Conservation (phyloP, 2,888 invertebrate genomes). For the Heliconius sara region DNA sequence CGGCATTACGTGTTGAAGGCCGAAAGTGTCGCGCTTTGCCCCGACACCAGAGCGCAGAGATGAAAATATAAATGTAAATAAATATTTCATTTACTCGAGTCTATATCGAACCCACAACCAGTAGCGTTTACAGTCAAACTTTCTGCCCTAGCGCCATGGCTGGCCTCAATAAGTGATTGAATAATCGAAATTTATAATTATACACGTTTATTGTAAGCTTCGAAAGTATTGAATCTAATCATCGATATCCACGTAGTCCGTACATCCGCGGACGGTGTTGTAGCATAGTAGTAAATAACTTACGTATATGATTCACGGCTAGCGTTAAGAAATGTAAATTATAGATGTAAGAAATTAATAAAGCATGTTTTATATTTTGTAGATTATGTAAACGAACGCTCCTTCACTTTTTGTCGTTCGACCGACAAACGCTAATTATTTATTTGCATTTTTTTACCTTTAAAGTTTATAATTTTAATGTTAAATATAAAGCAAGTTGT, state of each 20-base stretch:
- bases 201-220: conserved; percentile 20
- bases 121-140: too few species aligned
- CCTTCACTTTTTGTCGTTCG: conserved; percentile 60
- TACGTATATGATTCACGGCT: conserved; percentile 72
- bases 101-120: too few species aligned
- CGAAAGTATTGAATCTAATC: conserved; percentile 32
- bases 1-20: too few species aligned
- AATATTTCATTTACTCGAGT: too few species aligned
- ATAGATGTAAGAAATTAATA: conserved; percentile 75
- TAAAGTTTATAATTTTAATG: conserved; percentile 79
- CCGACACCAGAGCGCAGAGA: too few species aligned
- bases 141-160: too few species aligned
- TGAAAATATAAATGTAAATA: too few species aligned
- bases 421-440: conserved; percentile 79
- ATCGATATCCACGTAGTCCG: conserved; percentile 39
- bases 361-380: conserved; percentile 83
- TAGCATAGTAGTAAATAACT: conserved; percentile 68
- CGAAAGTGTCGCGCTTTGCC: too few species aligned
- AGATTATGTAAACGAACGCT: conserved; percentile 69
- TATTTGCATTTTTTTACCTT: conserved; percentile 77
- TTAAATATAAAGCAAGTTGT: conserved; percentile 70
- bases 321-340: conserved; percentile 77
- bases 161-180: conserved; percentile 16
- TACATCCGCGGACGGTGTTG: conserved; percentile 57
- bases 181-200: conserved; percentile 13